phyloP scores from a whole-genome alignment of 2,113 vertebrate species.

The Gobiocypris rarus region DNA sequence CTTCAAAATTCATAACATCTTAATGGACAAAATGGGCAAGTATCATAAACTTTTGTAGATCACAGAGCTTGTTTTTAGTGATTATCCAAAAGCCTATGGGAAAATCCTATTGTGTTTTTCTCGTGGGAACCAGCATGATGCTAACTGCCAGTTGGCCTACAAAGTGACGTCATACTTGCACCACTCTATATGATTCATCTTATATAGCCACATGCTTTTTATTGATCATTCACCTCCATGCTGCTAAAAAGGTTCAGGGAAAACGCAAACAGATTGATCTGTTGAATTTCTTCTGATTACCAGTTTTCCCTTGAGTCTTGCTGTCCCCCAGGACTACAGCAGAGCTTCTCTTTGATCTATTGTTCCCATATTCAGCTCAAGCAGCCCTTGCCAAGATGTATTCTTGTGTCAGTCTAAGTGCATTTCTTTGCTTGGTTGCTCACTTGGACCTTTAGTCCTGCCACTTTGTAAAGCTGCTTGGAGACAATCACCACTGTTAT shows the following conservation, averaged over 20 bases:
- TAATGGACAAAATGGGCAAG: no score
- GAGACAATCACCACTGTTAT: conserved; percentile 23
- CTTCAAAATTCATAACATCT: no score
- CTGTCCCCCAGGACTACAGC: neutral
- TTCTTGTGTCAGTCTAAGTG: conserved; percentile 3
- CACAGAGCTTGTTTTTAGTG: no score
- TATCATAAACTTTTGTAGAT: no score
- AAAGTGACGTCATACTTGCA: no score
- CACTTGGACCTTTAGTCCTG: conserved; percentile 22
- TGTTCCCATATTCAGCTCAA: neutral
- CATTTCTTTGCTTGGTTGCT: conserved; percentile 31
- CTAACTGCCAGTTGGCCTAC: no score
- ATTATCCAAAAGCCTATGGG: no score
- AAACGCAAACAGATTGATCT: neutral
- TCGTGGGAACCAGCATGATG: no score
- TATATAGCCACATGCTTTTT: neutral
- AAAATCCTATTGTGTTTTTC: no score
- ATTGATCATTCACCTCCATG: neutral
- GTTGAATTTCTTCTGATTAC: neutral
- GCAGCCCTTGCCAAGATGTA: neutral
- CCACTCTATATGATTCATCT: neutral
- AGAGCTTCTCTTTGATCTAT: conserved; percentile 8
- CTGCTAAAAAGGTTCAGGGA: neutral
- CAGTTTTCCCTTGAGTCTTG: neutral
- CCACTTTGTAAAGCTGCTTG: conserved; percentile 4